These are phyloP conservation scores for Perizoma affinitatum DNA, from an alignment of 2,888 invertebrate species.

Conservation along the genomic window DNA sequence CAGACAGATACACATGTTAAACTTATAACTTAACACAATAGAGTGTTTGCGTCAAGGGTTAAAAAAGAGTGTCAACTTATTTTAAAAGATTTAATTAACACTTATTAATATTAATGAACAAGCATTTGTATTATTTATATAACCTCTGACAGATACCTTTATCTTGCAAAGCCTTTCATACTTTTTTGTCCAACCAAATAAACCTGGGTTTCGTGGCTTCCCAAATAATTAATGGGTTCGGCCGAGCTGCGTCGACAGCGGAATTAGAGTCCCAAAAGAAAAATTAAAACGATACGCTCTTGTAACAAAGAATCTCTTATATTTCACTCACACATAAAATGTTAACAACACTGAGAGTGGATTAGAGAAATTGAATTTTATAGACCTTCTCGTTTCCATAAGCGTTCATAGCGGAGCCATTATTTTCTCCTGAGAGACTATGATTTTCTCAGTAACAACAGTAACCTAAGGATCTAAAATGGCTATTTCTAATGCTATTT, in stretches of 20 bases:
- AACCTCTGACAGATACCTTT: neutral
- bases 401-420: constrained; percentile 4
- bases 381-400: constrained; percentile 20
- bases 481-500: neutral
- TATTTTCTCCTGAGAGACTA: constrained; percentile 3
- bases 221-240: constrained; percentile 23
- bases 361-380: constrained; percentile 27
- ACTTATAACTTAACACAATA: no score
- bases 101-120: no score
- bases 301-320: constrained; percentile 15
- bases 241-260: constrained; percentile 13
- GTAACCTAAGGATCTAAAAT: constrained; percentile 10
- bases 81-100: no score
- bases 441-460: constrained; percentile 6
- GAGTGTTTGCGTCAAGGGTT: no score
- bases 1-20: no score
- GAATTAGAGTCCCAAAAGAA: constrained; percentile 31
- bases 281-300: constrained; percentile 20
- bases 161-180: no score
- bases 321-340: constrained; percentile 17
- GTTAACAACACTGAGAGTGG: constrained; percentile 17
- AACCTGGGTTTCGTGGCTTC: neutral
- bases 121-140: no score
- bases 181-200: constrained; percentile 5
- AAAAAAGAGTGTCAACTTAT: no score